Conservation (phyloP, 2,113 vertebrate genomes). For the Electrona antarctica region DNA sequence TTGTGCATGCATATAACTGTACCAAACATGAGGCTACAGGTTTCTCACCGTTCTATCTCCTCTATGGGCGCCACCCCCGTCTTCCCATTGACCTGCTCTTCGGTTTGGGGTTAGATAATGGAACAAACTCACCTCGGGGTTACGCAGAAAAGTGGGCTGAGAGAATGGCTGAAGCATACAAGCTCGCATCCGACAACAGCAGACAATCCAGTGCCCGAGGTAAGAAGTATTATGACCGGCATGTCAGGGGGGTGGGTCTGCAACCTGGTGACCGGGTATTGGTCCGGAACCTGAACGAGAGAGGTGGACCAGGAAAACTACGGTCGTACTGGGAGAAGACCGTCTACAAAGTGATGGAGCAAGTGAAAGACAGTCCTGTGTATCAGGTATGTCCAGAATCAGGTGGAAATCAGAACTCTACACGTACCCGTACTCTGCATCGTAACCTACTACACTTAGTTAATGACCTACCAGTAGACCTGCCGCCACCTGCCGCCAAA, state of each 20-base stretch:
- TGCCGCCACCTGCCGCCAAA: background rate
- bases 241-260: constrained; percentile 1
- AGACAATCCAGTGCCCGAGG: background rate
- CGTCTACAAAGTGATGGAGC: constrained; percentile 7
- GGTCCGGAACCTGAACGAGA: constrained; percentile 11
- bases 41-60: constrained; percentile 1
- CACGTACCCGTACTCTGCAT: background rate
- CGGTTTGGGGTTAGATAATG: background rate
- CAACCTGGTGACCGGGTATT: constrained; percentile 15
- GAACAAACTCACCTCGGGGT: background rate
- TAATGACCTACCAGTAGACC: constrained; percentile 16
- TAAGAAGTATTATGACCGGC: constrained; percentile 22
- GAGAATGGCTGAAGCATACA: constrained; percentile 21
- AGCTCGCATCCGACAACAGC: constrained; percentile 4
- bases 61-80: constrained; percentile 9
- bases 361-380: constrained; percentile 6
- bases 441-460: background rate
- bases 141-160: constrained; percentile 21
- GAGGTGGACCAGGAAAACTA: constrained; percentile 29
- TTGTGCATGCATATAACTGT: constrained; percentile 11
- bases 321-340: constrained; percentile 26
- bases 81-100: constrained; percentile 13
- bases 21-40: constrained; percentile 17
- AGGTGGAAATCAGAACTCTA: background rate
- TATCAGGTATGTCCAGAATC: constrained; percentile 18